These are phyloP conservation scores for Gavia stellata DNA, from an alignment of 2,113 vertebrate genomes.

Conservation along the genomic window DNA sequence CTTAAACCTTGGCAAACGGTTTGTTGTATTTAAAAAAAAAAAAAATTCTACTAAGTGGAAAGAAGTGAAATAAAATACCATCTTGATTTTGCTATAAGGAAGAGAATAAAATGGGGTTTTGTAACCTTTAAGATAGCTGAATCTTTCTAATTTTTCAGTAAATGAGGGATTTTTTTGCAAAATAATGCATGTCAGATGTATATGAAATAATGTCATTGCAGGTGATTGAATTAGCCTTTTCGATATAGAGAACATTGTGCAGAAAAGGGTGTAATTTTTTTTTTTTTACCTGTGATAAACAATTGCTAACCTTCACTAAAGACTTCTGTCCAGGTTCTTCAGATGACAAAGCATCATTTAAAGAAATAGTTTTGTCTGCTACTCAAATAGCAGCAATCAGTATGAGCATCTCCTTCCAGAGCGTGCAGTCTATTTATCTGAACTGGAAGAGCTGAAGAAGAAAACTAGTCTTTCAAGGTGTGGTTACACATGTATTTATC, in stretches of 20 bases:
- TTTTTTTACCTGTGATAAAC: background rate
- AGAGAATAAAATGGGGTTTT: background rate
- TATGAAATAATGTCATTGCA: background rate
- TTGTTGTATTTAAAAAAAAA: background rate
- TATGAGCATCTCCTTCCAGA: background rate
- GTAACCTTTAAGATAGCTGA: background rate
- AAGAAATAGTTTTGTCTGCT: background rate
- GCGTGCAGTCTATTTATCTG: background rate
- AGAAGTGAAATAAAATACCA: background rate
- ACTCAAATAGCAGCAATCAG: background rate
- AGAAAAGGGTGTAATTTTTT: background rate
- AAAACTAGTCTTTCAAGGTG: background rate
- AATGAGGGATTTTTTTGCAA: background rate
- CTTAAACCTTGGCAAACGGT: background rate
- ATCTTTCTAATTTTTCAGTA: background rate
- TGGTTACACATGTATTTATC: background rate
- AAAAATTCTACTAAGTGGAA: background rate
- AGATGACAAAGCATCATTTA: background rate
- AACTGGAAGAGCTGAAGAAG: background rate
- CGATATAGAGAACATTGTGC: background rate
- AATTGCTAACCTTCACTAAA: background rate
- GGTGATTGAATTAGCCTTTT: background rate
- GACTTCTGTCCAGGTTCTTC: background rate
- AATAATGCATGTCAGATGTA: background rate
- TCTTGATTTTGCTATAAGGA: background rate